phyloP scores from a whole-genome alignment of 2,113 vertebrate species.

The Centropus unirufus region DNA sequence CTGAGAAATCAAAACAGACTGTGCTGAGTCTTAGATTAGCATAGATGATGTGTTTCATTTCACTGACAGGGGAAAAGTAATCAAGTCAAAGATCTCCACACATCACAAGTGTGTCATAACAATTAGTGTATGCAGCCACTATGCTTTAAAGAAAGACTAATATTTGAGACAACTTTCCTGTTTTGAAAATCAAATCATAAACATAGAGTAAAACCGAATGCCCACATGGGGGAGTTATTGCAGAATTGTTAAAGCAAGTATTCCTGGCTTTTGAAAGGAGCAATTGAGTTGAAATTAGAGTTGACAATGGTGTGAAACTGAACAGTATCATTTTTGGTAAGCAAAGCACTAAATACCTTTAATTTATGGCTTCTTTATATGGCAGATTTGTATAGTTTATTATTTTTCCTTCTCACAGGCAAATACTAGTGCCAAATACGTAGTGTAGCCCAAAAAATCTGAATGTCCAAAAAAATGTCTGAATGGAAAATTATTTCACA shows the following conservation, averaged over 20 bases:
- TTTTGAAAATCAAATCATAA: not conserved
- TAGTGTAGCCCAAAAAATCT: not conserved
- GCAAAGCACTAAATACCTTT: not conserved
- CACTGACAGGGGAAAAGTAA: not conserved
- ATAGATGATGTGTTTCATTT: not conserved
- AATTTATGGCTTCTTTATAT: not conserved
- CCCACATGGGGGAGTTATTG: slow-evolving; percentile 40
- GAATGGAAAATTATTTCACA: not conserved
- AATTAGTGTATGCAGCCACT: not conserved
- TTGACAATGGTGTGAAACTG: not conserved
- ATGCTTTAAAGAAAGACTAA: not conserved
- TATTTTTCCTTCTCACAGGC: not conserved
- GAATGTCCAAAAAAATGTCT: not conserved
- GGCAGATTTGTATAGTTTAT: not conserved
- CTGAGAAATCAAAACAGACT: not conserved
- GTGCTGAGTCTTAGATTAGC: not conserved
- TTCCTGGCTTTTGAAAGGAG: not conserved
- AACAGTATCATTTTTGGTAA: not conserved
- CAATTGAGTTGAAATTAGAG: not conserved
- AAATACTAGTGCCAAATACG: not conserved
- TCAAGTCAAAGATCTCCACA: not conserved
- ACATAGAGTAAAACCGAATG: not conserved
- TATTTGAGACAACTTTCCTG: not conserved
- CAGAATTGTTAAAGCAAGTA: not conserved
- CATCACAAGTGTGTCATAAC: rapidly evolving